phyloP scores from a whole-genome alignment of 2,113 vertebrate species.

The Accipiter virgatus region DNA sequence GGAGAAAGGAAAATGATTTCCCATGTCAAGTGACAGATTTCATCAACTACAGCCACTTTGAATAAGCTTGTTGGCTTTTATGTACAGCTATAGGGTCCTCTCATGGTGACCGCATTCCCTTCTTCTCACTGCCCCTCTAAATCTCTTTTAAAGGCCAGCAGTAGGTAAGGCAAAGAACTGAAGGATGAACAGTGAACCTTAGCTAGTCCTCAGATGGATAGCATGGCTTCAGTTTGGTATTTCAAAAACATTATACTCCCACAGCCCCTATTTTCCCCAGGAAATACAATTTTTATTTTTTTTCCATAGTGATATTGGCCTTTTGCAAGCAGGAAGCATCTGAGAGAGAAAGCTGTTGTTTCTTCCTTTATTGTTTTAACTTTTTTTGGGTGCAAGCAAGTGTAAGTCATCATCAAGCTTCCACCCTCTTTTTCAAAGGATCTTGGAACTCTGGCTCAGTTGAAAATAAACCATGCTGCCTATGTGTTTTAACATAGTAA shows the following conservation, averaged over 20 bases:
- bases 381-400: background rate
- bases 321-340: background rate
- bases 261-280: background rate
- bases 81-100: background rate
- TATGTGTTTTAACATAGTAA: background rate
- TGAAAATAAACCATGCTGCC: background rate
- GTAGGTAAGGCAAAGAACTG: background rate
- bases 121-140: background rate
- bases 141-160: background rate
- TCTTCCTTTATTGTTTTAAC: background rate
- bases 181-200: background rate
- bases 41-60: background rate
- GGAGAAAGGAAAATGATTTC: background rate
- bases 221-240: background rate
- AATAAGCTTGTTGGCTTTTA: background rate
- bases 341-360: background rate
- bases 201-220: background rate
- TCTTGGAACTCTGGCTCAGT: background rate
- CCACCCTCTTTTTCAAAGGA: background rate
- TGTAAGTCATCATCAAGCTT: background rate
- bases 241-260: background rate
- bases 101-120: background rate
- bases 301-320: background rate
- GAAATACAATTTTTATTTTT: background rate
- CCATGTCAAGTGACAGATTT: background rate